Evolutionary conservation across 2,113 vertebrate genomes (phyloP).

Genomic region (Ciconia maguari): DNA sequence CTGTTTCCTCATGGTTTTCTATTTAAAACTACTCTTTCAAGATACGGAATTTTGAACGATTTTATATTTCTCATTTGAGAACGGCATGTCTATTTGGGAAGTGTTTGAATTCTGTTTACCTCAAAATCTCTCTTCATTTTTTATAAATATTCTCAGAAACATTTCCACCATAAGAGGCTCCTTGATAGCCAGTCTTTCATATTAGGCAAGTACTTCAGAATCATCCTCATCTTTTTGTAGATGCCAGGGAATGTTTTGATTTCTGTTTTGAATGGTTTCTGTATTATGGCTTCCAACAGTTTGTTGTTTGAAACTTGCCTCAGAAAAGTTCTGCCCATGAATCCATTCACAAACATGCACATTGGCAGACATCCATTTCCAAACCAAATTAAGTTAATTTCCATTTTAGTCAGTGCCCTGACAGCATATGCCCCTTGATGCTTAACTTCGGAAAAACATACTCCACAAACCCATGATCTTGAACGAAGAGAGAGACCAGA

Average conservation of each 20-base stretch:
- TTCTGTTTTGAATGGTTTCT: background rate
- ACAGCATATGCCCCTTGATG: background rate
- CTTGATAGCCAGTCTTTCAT: background rate
- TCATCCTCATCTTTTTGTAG: background rate
- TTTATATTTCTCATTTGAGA: background rate
- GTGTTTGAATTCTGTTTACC: background rate
- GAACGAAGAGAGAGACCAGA: background rate
- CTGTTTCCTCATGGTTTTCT: background rate
- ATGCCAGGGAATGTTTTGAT: background rate
- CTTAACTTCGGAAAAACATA: background rate
- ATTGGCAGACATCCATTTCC: background rate
- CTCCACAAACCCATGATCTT: background rate
- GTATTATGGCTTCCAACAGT: background rate
- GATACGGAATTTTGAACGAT: background rate
- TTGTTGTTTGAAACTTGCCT: background rate
- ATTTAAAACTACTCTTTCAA: background rate
- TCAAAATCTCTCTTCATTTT: background rate
- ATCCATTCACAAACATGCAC: background rate
- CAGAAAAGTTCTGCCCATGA: background rate
- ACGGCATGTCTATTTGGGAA: background rate
- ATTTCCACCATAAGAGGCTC: background rate
- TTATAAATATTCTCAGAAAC: background rate
- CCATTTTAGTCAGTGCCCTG: background rate
- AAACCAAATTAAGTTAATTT: background rate
- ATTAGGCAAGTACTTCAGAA: background rate